phyloP scores from a whole-genome alignment of 2,888 invertebrate species.

The Uropetala carovei region DNA sequence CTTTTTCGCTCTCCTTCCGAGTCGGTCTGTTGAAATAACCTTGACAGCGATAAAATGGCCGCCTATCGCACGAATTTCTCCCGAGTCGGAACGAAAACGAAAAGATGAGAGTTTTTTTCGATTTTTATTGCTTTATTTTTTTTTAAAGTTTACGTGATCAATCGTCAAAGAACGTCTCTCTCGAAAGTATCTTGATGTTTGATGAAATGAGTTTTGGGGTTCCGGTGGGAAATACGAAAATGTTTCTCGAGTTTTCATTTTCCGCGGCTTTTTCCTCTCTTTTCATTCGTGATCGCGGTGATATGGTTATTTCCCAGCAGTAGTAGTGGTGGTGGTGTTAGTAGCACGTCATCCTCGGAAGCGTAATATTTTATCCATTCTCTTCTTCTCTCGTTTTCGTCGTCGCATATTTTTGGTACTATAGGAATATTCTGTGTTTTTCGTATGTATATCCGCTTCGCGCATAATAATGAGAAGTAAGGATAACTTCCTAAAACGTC shows the following conservation, averaged over 20 bases:
- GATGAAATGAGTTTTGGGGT: not conserved
- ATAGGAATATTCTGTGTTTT: too few species aligned
- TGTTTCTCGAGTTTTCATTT: not conserved
- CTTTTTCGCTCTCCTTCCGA: too few species aligned
- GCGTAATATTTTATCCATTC: not conserved
- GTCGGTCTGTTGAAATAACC: not conserved
- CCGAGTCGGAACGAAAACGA: not conserved
- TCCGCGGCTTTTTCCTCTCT: not conserved
- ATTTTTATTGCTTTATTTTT: too few species aligned
- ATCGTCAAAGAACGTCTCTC: not conserved
- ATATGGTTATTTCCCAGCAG: too few species aligned
- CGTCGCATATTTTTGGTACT: not conserved
- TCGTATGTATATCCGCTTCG: too few species aligned
- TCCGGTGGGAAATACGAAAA: not conserved
- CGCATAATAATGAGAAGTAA: too few species aligned
- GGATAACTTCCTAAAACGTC: too few species aligned
- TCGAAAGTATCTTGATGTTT: not conserved
- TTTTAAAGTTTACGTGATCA: not conserved
- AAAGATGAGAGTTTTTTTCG: not conserved
- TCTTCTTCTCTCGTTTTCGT: not conserved
- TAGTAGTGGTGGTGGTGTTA: too few species aligned
- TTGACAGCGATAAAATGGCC: not conserved
- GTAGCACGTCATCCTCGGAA: too few species aligned
- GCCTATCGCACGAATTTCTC: not conserved
- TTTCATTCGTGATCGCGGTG: not conserved